These are phyloP conservation scores for Enteromius trimaculatus DNA, from an alignment of 2,797 vertebrate species.

Conservation along the genomic window DNA sequence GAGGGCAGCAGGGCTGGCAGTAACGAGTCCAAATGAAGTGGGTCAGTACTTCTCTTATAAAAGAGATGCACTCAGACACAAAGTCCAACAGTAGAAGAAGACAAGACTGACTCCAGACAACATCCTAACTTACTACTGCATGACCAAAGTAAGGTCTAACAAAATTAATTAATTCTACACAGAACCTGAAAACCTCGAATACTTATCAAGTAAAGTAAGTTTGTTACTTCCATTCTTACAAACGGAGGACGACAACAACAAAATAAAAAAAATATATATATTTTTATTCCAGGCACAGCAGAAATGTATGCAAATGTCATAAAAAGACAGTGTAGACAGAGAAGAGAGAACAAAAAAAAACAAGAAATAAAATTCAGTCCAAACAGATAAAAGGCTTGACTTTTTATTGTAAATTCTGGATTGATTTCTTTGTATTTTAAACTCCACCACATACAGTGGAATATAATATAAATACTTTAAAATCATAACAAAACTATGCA, in stretches of 20 bases:
- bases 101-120: background rate
- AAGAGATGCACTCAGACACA: background rate
- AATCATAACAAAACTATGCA: slow-evolving; percentile 54
- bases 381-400: slow-evolving; percentile 38
- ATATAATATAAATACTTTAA: slow-evolving; percentile 66
- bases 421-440: slow-evolving; percentile 43
- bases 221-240: background rate
- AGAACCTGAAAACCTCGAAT: background rate
- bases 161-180: background rate
- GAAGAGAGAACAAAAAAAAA: background rate
- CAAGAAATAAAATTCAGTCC: slow-evolving; percentile 47
- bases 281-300: slow-evolving; percentile 11
- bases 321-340: background rate
- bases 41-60: slow-evolving; percentile 21
- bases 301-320: slow-evolving; percentile 14
- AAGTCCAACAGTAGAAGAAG: background rate
- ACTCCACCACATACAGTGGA: slow-evolving; percentile 51
- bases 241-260: background rate
- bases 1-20: slow-evolving; percentile 3
- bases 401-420: slow-evolving; percentile 59
- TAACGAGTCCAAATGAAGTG: slow-evolving; percentile 24
- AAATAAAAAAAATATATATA: background rate
- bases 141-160: background rate
- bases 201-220: background rate
- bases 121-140: background rate